Base-by-base conservation (phyloP, 2,888 invertebrate genomes). In the Corbicula japonica region DNA sequence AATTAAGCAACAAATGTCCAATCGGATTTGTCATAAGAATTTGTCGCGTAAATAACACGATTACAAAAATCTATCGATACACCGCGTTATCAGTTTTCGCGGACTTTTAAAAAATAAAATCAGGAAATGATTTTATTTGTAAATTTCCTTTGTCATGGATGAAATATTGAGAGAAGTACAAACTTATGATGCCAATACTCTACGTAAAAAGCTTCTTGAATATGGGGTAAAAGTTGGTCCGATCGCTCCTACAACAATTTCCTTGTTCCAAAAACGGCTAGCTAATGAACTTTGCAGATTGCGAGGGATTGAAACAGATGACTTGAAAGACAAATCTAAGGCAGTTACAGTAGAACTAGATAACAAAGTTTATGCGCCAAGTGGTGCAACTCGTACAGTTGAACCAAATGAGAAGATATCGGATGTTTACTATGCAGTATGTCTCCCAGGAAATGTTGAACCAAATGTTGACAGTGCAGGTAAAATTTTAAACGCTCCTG, bases 141-240 rank as follows among this genome's bases (percentile, higher is more conserved):
- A 60, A 60, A 60, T 38, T 28, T 38, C 26, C 32, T 23, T 2
- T 38, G n/a, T 35, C 52, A 90, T 90, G 90, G 90, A 89, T 26
- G 81, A 87, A 15, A 84, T 89, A 41, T 41, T 87, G 35, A 69
- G 82, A 41, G 75, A 74, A 54, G 83, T 90, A 21, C 76, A 86
- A 69, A 60, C 61, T 41, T 75, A 86, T 30, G 82, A 83, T 60
- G 71, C 74, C n/a, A 52, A 73, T n/a, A 81, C 87, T n/a, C 69
- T 90, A 23, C 76, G 88, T 30, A 34, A 54, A 23, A 81, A 86
- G 68, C 65, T 89, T 18, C 46, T 69, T 15, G 83, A 87, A 61
- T 44, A 78, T 54, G 89, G 89, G 6, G 86, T 87, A 30, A 81
- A 74, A 41, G 87, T 88, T 52, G 90, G 90, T n/a, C 90, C 90